Evolutionary conservation across 1,140 invertebrate genomes (phyloP), one percentile per base, ranked within the genome.

Genomic region (Drosophila ficusphila): DNA sequence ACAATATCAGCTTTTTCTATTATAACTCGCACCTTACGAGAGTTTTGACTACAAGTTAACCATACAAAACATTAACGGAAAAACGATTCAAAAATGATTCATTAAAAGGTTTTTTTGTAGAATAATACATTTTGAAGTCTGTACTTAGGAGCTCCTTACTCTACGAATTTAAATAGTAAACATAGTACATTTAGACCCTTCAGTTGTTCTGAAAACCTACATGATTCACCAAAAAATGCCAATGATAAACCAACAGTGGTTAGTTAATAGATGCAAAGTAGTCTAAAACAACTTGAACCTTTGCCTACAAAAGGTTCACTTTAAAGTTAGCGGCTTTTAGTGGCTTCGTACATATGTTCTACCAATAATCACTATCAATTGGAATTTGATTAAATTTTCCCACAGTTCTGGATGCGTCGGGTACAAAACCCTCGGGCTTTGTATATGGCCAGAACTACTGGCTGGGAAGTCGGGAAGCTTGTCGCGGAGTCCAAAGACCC

Each of bases 361-460:
- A 11, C 8, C 34, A 18, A 7, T 6, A 16, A 25, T 7, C 6
- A 44, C n/a, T n/a, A n/a, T n/a, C n/a, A n/a, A n/a, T n/a, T 27
- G 12, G 16, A 29, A 16, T 29, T 23, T n/a, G 14, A 19, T 2
- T 4, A 14, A 27, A 34, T 6, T 33, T 19, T 14, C 14, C 71
- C 51, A 1, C 53, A 91, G 91, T 90, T 7, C 70, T 91, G 5
- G 91, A 91, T 60, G 90, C 91, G 3, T 91, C 90, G 5, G 91
- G 89, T 4, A 79, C 76, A 2, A 86, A 90, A 21, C 77, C 88
- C 0, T 79, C 91, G 2, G 91, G 91, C 6, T 91, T 91, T 47
- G 67, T 91, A 0, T 91, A 85, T 41, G 91, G 91, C 19, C 88
- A 91, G 19, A 91, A 91, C 71, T 91, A 89, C 31, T 91, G 90